Conservation (phyloP, 2,888 invertebrate species). For the Cylindroiulus punctatus region DNA sequence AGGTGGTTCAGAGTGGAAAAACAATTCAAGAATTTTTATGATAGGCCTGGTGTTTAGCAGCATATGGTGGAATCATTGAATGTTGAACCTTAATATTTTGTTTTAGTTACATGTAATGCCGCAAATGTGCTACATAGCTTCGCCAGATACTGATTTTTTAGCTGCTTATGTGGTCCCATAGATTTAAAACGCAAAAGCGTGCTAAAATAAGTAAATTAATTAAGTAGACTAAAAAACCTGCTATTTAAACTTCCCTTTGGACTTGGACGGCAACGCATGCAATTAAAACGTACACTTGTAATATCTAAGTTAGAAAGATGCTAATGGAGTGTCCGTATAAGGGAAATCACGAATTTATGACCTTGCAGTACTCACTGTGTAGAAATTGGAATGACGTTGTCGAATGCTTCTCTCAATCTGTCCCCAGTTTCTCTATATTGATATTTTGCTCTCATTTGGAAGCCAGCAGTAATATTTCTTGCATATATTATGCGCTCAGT, state of each 20-base stretch:
- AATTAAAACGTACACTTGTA: not conserved
- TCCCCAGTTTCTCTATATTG: not conserved
- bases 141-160: not conserved
- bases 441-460: not conserved
- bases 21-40: not conserved
- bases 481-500: not conserved
- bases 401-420: not conserved
- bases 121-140: not conserved
- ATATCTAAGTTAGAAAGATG: not conserved
- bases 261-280: slow-evolving; percentile 15
- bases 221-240: slow-evolving; percentile 26
- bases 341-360: not conserved
- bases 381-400: not conserved
- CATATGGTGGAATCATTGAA: too few species aligned
- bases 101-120: not conserved
- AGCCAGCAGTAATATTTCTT: not conserved
- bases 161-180: not conserved
- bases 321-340: not conserved
- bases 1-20: not conserved
- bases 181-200: not conserved
- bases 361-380: not conserved
- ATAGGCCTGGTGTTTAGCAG: not conserved
- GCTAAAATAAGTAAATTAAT: not conserved
- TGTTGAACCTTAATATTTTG: too few species aligned
- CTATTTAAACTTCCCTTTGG: not conserved